phyloP scores from a whole-genome alignment of 1,140 invertebrate genomes.

The Caerostris darwini region DNA sequence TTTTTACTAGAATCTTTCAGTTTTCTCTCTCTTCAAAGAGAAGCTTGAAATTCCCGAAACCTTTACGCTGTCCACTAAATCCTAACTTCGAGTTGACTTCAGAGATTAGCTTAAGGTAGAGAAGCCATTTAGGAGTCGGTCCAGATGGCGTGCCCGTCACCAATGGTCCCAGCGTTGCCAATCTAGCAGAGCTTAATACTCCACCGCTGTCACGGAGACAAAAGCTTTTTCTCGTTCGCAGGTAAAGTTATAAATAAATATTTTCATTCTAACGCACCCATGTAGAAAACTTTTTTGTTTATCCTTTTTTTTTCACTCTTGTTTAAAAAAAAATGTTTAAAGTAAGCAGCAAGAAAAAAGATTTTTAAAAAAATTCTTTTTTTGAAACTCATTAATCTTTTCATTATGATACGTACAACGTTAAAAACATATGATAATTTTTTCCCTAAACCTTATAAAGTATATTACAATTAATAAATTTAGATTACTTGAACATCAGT shows the following conservation, averaged over 20 bases:
- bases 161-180: constrained; percentile 20
- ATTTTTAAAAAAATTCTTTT: neutral
- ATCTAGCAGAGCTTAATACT: constrained; percentile 17
- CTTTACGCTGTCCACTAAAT: constrained; percentile 28
- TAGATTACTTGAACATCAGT: too few relatives aligned
- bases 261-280: neutral
- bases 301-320: neutral
- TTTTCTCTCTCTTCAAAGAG: neutral
- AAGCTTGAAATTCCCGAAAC: neutral
- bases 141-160: constrained; percentile 25
- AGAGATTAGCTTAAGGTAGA: constrained; percentile 34
- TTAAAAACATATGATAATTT: too few relatives aligned
- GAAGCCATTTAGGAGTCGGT: constrained; percentile 20
- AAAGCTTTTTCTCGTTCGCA: constrained; percentile 67
- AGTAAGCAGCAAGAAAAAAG: neutral
- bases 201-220: constrained; percentile 25
- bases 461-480: too few relatives aligned
- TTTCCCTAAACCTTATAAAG: too few relatives aligned
- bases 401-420: too few relatives aligned
- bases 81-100: neutral
- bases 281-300: neutral
- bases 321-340: neutral
- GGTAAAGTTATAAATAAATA: constrained; percentile 64
- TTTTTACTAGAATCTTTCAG: neutral
- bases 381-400: neutral